Evolutionary conservation across 2,888 invertebrate species (phyloP), one percentile per base, ranked within the genome.

Genomic region (Petrolisthes manimaculis): DNA sequence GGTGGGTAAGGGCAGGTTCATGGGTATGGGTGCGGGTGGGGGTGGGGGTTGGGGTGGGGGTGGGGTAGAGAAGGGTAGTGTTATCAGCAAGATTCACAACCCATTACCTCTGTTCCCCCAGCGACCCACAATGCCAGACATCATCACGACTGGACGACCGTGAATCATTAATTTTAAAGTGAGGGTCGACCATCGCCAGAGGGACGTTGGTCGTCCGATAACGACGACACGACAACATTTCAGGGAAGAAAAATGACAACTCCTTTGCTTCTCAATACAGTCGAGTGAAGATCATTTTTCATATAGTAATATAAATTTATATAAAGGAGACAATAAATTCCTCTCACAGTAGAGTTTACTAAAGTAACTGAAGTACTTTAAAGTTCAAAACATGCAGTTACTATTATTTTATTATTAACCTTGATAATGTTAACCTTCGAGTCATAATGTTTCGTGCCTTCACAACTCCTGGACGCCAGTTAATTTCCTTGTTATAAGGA

Each of bases 141-240:
- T 86, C 86, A 86, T 77, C 67, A 71, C 24, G 79, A 82, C 83
- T 78, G 77, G 82, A 83, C 86, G 67, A 83, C 83, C 83, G 83
- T 83, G 83, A 86, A 86, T 83, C 86, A 86, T 86, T 86, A 86
- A 82, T 86, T 83, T 83, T 67, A 71, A 77, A 77, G 67, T 67
- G 78, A 67, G 61, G 81, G 75, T 51, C 82, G 86, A 77, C 86
- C 82, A 56, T 53, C 5, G 21, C 80, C 9, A 55, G 53, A 37
- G 61, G 71, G 71, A 71, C 21, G 71, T n/a, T 71, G 71, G 71
- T n/a, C n/a, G 18, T n/a, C 71, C 21, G 71, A 71, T 71, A 71
- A 71, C 71, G n/a, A 37, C 71, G 6, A n/a, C 71, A 71, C 1
- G 18, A 61, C 61, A 2, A 18, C 61, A 61, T 61, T 61, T 61